A percentile compares a stretch with the other conserved stretches of the same genome.
phyloP scores from a whole-genome alignment of 2,888 invertebrate genomes.

The Rotaria macrura region DNA sequence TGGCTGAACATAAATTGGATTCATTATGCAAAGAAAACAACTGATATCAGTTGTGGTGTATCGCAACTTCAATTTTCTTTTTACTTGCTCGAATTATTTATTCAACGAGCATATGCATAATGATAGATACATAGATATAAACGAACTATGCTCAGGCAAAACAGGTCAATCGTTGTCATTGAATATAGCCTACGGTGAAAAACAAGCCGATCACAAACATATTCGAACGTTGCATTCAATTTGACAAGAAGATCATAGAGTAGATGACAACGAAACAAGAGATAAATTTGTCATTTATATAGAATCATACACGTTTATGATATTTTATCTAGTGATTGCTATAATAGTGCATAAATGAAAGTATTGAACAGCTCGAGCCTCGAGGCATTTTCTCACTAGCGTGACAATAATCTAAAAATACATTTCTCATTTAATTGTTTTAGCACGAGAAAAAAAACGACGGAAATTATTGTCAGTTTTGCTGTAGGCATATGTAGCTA shows the following conservation, averaged over 20 bases:
- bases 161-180: not conserved
- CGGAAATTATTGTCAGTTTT: not conserved
- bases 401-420: not conserved
- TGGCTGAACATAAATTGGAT: not conserved
- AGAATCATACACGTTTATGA: not conserved
- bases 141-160: not conserved
- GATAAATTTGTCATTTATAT: not conserved
- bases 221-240: not conserved
- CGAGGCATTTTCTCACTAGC: not conserved
- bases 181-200: not conserved
- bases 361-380: not conserved
- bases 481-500: not conserved
- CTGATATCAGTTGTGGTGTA: not conserved
- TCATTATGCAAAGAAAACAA: slow-evolving; percentile 4
- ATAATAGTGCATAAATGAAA: not conserved
- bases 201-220: not conserved
- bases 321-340: not conserved
- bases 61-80: not conserved
- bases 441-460: not conserved
- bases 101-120: not conserved
- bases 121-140: not conserved
- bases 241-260: not conserved
- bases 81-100: not conserved
- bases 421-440: not conserved
- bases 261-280: not conserved